A percentile compares a stretch with the other conserved stretches of the same genome.
Conservation (phyloP, 2,888 invertebrate species). For the Amphipyra tragopoginis region DNA sequence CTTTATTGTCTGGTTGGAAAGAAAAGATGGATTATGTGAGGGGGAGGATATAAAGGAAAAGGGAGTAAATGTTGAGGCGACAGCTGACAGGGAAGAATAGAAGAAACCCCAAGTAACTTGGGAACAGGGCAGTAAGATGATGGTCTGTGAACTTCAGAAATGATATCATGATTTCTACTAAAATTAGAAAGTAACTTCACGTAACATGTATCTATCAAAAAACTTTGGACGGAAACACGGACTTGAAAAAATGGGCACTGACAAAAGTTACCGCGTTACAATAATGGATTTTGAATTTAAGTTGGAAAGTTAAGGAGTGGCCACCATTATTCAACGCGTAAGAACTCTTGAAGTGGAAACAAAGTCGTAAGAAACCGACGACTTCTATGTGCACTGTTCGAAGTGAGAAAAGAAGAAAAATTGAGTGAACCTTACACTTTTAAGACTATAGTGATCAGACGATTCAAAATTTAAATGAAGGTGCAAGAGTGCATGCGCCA, state of each 20-base stretch:
- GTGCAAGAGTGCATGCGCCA: no score
- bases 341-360: constrained; percentile 46
- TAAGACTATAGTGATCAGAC: background rate
- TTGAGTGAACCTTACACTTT: background rate
- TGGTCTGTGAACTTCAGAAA: no score
- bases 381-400: background rate
- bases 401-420: background rate
- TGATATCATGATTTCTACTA: background rate
- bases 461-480: no score
- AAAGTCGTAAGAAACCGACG: constrained; percentile 45
- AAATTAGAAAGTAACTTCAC: constrained; percentile 10
- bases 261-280: constrained; percentile 48
- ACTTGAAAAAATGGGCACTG: constrained; percentile 41
- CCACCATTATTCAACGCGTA: constrained; percentile 54
- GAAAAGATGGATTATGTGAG: no score
- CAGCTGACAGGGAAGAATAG: no score
- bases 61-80: no score
- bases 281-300: constrained; percentile 55
- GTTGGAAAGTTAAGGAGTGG: constrained; percentile 47
- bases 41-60: no score
- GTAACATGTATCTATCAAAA: constrained; percentile 13
- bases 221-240: constrained; percentile 39
- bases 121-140: no score
- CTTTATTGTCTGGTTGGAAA: no score
- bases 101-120: no score